phyloP scores from a whole-genome alignment of 1,140 invertebrate species.

The Temnothorax curvispinosus region DNA sequence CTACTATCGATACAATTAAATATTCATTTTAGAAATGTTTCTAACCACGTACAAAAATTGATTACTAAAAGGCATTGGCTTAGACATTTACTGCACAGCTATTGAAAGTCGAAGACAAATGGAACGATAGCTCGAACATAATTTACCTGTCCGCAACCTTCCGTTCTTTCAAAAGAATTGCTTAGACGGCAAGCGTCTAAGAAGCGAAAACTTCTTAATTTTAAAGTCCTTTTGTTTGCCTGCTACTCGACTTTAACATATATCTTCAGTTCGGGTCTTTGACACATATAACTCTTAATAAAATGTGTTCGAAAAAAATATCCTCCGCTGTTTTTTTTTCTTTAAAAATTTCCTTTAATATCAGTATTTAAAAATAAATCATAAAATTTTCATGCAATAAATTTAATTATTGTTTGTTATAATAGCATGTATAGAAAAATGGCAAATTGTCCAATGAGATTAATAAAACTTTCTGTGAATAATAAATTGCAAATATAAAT shows the following conservation, averaged over 20 bases:
- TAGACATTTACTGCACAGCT: neutral
- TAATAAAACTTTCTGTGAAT: neutral
- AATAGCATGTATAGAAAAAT: neutral
- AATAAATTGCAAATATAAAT: constrained; percentile 9
- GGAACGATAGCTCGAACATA: constrained; percentile 24
- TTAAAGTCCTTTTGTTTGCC: constrained; percentile 25
- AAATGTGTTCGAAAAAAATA: neutral
- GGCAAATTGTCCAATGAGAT: neutral
- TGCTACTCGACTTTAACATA: constrained; percentile 27
- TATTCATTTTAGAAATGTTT: neutral
- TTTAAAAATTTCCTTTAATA: neutral
- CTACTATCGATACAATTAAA: neutral
- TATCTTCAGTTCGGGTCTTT: neutral
- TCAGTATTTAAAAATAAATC: neutral
- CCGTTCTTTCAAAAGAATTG: constrained; percentile 49
- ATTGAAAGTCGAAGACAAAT: constrained; percentile 12
- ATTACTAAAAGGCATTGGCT: neutral
- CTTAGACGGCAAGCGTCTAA: neutral
- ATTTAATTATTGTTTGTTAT: neutral
- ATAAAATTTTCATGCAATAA: neutral
- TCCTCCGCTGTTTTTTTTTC: neutral
- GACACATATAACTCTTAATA: neutral
- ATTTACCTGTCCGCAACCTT: constrained; percentile 43
- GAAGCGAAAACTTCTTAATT: constrained; percentile 48
- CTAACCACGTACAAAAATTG: neutral